phyloP scores from a whole-genome alignment of 2,888 invertebrate species.

The Dorcus hopei region DNA sequence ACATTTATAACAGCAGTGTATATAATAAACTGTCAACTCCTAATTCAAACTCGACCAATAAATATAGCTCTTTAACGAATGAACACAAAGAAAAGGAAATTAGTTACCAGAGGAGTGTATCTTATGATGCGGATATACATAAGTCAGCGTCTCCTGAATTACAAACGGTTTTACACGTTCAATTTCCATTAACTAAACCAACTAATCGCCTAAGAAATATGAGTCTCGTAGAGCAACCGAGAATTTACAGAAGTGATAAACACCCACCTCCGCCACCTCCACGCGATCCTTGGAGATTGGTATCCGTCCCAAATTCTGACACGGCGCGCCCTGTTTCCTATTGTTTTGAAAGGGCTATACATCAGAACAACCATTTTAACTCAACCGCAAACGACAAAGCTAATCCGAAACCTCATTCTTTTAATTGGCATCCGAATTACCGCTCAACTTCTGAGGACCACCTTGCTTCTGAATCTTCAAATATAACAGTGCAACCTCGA shows the following conservation, averaged over 20 bases:
- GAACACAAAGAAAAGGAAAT: constrained; percentile 11
- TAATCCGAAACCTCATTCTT: constrained; percentile 30
- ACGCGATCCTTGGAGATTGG: constrained; percentile 66
- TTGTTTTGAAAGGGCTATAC: constrained; percentile 48
- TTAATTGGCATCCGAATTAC: constrained; percentile 36
- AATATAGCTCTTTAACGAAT: constrained; percentile 12
- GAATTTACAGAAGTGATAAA: constrained; percentile 9
- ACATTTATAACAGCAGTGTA: constrained; percentile 17
- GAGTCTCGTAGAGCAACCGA: constrained; percentile 34
- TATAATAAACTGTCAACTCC: constrained; percentile 9
- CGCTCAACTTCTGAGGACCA: constrained; percentile 47
- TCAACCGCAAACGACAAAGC: background rate
- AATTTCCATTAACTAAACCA: constrained; percentile 40
- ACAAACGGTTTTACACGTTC: constrained; percentile 34
- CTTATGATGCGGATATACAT: constrained; percentile 46
- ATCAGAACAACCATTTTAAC: constrained; percentile 2
- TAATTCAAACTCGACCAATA: constrained; percentile 4
- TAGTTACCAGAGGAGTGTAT: constrained; percentile 39
- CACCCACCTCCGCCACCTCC: constrained; percentile 76
- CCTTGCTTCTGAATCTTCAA: constrained; percentile 33
- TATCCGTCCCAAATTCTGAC: constrained; percentile 46
- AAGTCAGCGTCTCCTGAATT: constrained; percentile 25
- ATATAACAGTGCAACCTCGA: constrained; percentile 34
- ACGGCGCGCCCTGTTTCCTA: constrained; percentile 54
- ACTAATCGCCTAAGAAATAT: constrained; percentile 34